Percentiles rank a stretch among this genome's conserved stretches.
These are phyloP conservation scores for Valencia hispanica DNA, from an alignment of 2,797 vertebrate species.

Conservation along the genomic window DNA sequence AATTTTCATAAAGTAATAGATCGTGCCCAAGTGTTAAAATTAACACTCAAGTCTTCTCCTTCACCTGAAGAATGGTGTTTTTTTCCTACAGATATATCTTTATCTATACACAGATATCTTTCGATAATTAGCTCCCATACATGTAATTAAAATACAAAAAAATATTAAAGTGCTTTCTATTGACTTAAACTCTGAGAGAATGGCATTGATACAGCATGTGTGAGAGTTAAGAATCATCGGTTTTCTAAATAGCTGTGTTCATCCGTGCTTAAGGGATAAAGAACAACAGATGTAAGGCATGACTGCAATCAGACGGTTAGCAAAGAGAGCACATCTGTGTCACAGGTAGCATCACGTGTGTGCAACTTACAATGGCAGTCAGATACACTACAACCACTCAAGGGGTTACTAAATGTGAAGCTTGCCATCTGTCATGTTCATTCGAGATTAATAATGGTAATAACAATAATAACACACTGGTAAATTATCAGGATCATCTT, in stretches of 20 bases:
- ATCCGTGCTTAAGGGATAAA: conserved; percentile 79
- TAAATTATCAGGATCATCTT: conserved; percentile 28
- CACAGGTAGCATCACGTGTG: conserved; percentile 53
- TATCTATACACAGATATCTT: conserved; percentile 39
- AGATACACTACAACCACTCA: conserved; percentile 43
- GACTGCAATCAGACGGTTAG: conserved; percentile 73
- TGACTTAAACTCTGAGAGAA: conserved; percentile 78
- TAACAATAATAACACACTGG: background rate
- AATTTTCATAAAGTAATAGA: conserved; percentile 59
- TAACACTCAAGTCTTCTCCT: conserved; percentile 64
- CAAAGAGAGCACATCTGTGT: conserved; percentile 66
- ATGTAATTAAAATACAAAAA: conserved; percentile 71
- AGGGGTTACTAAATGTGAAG: conserved; percentile 46
- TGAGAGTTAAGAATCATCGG: conserved; percentile 78
- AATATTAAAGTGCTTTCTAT: conserved; percentile 81
- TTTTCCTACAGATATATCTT: conserved; percentile 39
- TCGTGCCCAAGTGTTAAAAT: conserved; percentile 54
- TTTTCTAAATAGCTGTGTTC: conserved; percentile 76
- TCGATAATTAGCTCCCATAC: conserved; percentile 46
- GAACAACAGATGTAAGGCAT: conserved; percentile 79
- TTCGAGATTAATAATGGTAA: conserved; percentile 29
- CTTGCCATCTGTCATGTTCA: conserved; percentile 52
- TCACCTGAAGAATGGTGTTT: conserved; percentile 64
- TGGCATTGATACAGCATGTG: conserved; percentile 74
- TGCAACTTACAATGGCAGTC: conserved; percentile 59